Evolutionary conservation across 2,888 invertebrate species (phyloP).

Genomic region (Rugalucina vietnamica): DNA sequence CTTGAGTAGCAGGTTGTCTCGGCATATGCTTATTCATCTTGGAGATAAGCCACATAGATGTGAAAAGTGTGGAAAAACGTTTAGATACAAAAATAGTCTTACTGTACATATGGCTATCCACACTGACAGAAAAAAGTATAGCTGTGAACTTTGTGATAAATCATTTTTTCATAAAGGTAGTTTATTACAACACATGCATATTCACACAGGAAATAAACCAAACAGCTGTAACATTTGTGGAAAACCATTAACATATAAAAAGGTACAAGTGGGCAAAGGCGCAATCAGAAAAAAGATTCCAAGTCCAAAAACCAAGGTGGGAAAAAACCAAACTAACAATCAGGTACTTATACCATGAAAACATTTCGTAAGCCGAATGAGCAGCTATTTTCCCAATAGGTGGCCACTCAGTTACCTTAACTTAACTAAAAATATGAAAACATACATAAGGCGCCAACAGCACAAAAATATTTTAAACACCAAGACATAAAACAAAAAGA

Average conservation of each 20-base stretch:
- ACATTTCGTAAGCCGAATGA: neutral
- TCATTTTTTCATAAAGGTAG: neutral
- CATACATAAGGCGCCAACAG: too few relatives aligned
- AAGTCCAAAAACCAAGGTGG: neutral
- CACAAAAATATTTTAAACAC: too few relatives aligned
- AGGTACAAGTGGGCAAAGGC: neutral
- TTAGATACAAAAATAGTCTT: neutral
- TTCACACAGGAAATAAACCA: neutral
- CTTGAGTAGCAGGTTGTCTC: neutral
- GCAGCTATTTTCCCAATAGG: too few relatives aligned
- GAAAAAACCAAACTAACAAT: neutral
- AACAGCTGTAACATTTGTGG: neutral
- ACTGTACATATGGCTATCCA: neutral
- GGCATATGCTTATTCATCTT: neutral
- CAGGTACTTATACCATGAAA: neutral
- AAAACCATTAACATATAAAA: neutral
- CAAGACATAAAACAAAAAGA: too few relatives aligned
- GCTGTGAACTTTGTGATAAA: neutral
- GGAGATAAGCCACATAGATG: neutral
- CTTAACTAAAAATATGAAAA: too few relatives aligned
- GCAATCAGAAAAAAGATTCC: neutral
- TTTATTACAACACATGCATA: neutral
- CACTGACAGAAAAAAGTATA: neutral
- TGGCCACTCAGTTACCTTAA: too few relatives aligned
- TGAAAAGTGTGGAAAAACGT: neutral